Evolutionary conservation across 2,888 invertebrate species (phyloP), one percentile per base, ranked within the genome.

Genomic region (Spodoptera exigua): DNA sequence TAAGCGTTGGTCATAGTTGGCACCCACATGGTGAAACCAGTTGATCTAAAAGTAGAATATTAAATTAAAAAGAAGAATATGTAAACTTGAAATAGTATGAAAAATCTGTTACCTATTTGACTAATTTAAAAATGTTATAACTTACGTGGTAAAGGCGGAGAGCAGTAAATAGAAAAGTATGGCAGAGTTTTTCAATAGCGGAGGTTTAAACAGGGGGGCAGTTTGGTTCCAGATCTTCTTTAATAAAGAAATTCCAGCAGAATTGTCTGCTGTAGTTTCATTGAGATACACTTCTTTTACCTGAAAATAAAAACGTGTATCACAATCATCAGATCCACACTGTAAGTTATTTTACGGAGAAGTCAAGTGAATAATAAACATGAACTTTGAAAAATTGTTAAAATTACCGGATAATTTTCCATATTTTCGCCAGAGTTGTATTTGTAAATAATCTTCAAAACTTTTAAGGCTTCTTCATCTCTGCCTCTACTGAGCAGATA

Each of bases 401-500:
- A 14, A 68, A 87, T 87, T 66, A 91, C 91, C 9, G 81, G 75
- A 79, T 79, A 91, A 1, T 45, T 51, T 0, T 79, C 70, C 17
- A 71, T 77, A 1, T 65, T 66, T 9, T 16, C 65, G n/a, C 86
- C 86, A 16, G 72, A 84, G 61, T 92, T 92, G 61, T 62, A 72
- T 2, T 62, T 65, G 53, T 84, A 84, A n/a, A 93, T 93, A 9
- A 52, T 57, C 34, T 70, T 82, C 36, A 93, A 68, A 5, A 87
- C 82, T 0, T 80, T 63, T 32, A 97, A 71, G 0, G 97, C 96
- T 49, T 95, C 94, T 0, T 95, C 89, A 0, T 94, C 86, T 56
- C 91, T 89, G 0, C 95, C 95, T 70, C 95, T 96, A 37, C 96
- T 95, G 3, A 96, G 90, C 41, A 96, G 90, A 81, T 96, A 97